Percentiles rank a stretch among this genome's conserved stretches.
Evolutionary conservation across 2,113 vertebrate genomes (phyloP).

Genomic region (Asarcornis scutulata): DNA sequence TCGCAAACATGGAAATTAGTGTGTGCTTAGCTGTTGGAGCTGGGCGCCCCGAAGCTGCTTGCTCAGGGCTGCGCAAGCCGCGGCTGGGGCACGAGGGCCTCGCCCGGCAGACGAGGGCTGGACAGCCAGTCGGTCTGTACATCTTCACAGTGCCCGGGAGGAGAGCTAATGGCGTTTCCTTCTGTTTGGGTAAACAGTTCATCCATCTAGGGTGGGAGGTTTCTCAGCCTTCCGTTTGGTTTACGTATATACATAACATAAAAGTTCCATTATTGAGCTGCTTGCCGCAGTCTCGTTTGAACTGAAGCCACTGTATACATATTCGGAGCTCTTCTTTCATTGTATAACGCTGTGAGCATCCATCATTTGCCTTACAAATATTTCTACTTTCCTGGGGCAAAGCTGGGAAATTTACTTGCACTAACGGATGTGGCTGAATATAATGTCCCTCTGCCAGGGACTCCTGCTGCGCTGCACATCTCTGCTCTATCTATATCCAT

Average conservation of each 20-base stretch:
- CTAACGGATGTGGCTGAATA: not conserved
- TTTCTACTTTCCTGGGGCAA: conserved; percentile 39
- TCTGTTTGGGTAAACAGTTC: conserved; percentile 59
- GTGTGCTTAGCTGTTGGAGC: not conserved
- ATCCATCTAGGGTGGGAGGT: conserved; percentile 35
- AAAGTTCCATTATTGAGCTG: conserved; percentile 61
- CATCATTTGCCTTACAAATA: conserved; percentile 61
- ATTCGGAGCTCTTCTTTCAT: conserved; percentile 55
- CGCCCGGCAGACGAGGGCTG: not conserved
- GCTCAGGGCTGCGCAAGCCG: conserved; percentile 10
- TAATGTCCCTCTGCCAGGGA: not conserved
- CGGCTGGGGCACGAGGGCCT: not conserved
- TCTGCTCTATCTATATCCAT: not conserved
- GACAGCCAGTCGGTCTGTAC: conserved; percentile 26
- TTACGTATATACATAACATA: conserved; percentile 18
- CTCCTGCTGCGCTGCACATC: not conserved
- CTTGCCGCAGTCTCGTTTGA: conserved; percentile 59
- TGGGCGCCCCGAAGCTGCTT: conserved; percentile 34
- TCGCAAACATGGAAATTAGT: not conserved
- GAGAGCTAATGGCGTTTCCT: conserved; percentile 57
- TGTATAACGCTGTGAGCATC: conserved; percentile 59
- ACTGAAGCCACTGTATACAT: conserved; percentile 51
- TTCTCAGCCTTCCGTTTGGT: conserved; percentile 63
- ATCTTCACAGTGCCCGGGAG: conserved; percentile 25
- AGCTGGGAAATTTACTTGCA: conserved; percentile 29